A percentile compares a stretch with the other conserved stretches of the same genome.
phyloP scores from a whole-genome alignment of 2,113 vertebrate genomes.

The Coracopsis vasa region DNA sequence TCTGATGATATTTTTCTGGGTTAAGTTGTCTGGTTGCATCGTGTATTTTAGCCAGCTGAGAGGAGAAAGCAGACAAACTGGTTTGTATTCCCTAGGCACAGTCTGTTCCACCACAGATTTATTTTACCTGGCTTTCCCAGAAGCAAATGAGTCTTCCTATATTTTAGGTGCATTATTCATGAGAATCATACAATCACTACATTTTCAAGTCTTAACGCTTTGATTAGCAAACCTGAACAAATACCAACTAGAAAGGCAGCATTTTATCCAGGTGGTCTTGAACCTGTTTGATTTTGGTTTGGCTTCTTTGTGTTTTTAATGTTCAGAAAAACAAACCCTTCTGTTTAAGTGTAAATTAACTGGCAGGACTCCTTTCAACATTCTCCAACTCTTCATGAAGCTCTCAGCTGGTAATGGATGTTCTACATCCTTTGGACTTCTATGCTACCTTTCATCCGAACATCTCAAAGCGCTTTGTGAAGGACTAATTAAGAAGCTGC shows the following conservation, averaged over 20 bases:
- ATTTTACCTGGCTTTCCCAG: not conserved
- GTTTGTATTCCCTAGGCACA: not conserved
- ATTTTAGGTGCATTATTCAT: not conserved
- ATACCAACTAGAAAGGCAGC: not conserved
- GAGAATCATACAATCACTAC: not conserved
- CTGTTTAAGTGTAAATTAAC: slow-evolving; percentile 49
- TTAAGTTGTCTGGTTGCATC: not conserved
- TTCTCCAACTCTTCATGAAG: not conserved
- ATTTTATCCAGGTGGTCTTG: not conserved
- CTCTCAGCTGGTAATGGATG: not conserved
- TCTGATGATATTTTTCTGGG: not conserved
- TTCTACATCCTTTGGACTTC: not conserved
- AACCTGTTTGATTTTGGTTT: not conserved
- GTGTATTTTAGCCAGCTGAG: not conserved
- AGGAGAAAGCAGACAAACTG: not conserved
- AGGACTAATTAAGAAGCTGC: slow-evolving; percentile 23
- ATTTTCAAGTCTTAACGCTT: not conserved
- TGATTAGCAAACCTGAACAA: not conserved
- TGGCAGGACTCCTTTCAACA: slow-evolving; percentile 36
- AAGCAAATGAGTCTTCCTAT: not conserved
- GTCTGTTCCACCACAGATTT: not conserved
- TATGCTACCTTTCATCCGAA: slow-evolving; percentile 31
- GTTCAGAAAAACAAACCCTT: not conserved
- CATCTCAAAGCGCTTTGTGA: not conserved
- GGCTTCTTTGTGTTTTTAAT: not conserved